Conservation (phyloP, 2,888 invertebrate species). For the Cacoxenus indagator region DNA sequence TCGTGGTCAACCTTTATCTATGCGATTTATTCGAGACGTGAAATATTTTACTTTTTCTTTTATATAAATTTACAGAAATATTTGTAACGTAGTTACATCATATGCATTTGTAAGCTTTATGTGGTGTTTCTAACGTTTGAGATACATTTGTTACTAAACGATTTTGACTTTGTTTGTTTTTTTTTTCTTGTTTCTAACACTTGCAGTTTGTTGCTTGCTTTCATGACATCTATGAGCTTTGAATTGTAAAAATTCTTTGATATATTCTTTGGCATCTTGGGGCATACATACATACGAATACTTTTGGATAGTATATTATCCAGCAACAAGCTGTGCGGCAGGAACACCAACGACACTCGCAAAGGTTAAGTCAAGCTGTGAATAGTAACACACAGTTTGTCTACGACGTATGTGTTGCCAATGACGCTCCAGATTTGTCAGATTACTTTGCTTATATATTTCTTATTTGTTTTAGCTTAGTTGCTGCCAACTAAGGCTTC, state of each 20-base stretch:
- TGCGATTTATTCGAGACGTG: too few species aligned
- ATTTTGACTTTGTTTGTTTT: neutral
- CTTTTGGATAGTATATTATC: too few species aligned
- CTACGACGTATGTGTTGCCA: neutral
- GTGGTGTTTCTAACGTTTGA: neutral
- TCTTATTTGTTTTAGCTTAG: conserved; percentile 14
- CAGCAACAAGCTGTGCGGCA: neutral
- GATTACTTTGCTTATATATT: conserved; percentile 11
- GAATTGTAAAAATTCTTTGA: conserved; percentile 48
- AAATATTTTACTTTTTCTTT: too few species aligned
- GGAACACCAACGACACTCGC: neutral
- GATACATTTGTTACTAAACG: neutral
- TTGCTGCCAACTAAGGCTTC: neutral
- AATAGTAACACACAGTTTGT: neutral
- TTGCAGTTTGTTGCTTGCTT: conserved; percentile 10
- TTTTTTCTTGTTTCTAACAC: neutral
- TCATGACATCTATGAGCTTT: conserved; percentile 39
- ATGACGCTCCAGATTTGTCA: conserved; percentile 17
- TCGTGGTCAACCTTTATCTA: too few species aligned
- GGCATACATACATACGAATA: too few species aligned
- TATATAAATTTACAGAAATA: too few species aligned
- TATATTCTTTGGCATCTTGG: conserved; percentile 45
- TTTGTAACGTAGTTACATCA: too few species aligned
- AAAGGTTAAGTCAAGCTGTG: neutral
- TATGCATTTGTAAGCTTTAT: neutral